A percentile compares a stretch with the other conserved stretches of the same genome.
phyloP scores from a whole-genome alignment of 2,113 vertebrate species.

The Rousettus leschenaultii region DNA sequence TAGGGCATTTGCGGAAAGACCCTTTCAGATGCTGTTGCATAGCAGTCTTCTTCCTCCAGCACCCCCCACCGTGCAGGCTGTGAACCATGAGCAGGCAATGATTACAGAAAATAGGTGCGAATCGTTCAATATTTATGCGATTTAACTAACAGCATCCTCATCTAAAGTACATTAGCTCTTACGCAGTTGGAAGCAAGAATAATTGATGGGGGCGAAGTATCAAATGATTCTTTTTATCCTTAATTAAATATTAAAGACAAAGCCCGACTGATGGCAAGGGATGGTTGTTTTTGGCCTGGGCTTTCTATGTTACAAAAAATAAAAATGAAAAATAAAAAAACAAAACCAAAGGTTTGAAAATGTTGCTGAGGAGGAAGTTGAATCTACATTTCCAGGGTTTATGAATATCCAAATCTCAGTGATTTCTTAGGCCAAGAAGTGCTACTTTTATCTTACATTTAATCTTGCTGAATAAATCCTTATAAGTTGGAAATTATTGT shows the following conservation, averaged over 20 bases:
- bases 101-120: slow-evolving; percentile 13
- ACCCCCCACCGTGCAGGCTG: not conserved
- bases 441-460: not conserved
- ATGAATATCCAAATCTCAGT: not conserved
- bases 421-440: not conserved
- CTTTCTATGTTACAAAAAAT: not conserved
- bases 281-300: not conserved
- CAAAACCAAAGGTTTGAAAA: slow-evolving; percentile 34
- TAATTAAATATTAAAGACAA: slow-evolving; percentile 70
- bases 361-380: not conserved
- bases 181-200: slow-evolving; percentile 45
- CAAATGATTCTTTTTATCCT: slow-evolving; percentile 50
- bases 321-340: not conserved
- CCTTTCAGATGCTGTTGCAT: not conserved
- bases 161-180: slow-evolving; percentile 45
- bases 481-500: not conserved
- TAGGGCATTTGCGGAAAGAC: not conserved
- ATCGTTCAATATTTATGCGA: slow-evolving; percentile 54
- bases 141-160: slow-evolving; percentile 36
- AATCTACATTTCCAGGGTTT: not conserved
- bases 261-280: not conserved
- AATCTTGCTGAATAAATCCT: not conserved
- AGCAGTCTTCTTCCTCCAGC: not conserved
- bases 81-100: not conserved
- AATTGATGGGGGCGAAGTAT: slow-evolving; percentile 23